phyloP scores from a whole-genome alignment of 2,113 vertebrate species.

The Campylomormyrus numenius region DNA sequence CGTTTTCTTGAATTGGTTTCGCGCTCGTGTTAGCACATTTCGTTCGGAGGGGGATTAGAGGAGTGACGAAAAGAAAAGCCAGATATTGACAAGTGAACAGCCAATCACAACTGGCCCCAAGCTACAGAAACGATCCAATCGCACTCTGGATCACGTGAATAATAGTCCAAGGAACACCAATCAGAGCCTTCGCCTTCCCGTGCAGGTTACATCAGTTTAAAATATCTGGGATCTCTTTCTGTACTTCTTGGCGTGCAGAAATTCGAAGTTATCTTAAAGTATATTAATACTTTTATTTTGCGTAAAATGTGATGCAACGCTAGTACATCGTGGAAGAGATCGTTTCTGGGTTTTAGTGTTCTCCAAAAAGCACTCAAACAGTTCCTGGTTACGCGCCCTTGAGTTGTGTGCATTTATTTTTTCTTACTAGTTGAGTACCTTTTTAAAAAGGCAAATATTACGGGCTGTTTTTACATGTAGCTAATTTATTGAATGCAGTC shows the following conservation, averaged over 20 bases:
- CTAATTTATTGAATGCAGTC: background rate
- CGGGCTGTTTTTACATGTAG: background rate
- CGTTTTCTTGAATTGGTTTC: conserved; percentile 48
- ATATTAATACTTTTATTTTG: background rate
- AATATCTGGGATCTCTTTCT: background rate
- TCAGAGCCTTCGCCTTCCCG: conserved; percentile 9
- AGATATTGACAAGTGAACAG: conserved; percentile 15
- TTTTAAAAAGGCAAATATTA: background rate
- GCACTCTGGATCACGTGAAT: conserved; percentile 29
- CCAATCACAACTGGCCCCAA: conserved; percentile 28
- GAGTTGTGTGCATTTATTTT: background rate
- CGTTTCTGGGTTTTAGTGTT: background rate
- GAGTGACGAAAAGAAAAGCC: conserved; percentile 29
- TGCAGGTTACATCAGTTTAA: background rate
- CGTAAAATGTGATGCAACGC: background rate
- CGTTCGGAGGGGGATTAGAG: conserved; percentile 26
- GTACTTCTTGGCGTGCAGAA: background rate
- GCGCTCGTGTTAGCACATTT: conserved; percentile 20
- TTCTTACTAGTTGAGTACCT: background rate
- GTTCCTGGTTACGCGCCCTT: background rate
- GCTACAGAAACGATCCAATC: conserved; percentile 45
- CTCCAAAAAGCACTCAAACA: background rate
- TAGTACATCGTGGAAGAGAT: background rate
- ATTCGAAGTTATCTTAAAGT: background rate
- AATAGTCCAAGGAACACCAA: conserved; percentile 36